These are phyloP conservation scores for Orthosia incerta DNA, from an alignment of 2,888 invertebrate genomes.

Conservation along the genomic window DNA sequence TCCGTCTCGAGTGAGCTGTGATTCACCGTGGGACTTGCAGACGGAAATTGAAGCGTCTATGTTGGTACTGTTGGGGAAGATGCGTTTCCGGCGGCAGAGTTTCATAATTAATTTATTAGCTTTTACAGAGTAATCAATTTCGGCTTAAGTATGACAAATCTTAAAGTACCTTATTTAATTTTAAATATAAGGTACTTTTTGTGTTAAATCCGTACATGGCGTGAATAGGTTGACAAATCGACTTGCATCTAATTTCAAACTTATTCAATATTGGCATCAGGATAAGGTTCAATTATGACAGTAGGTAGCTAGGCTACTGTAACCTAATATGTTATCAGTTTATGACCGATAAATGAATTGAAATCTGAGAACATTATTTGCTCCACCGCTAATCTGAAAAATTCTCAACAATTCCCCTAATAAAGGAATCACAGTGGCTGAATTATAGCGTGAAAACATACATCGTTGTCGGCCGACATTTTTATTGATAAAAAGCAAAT, in stretches of 20 bases:
- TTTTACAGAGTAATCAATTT: background rate
- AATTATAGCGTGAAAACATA: slow-evolving; percentile 89
- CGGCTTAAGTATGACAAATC: background rate
- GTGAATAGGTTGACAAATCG: no score
- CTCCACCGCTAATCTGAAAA: slow-evolving; percentile 56
- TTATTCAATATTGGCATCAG: no score
- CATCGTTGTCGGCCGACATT: slow-evolving; percentile 82
- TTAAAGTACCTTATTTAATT: background rate
- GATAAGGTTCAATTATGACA: slow-evolving; percentile 3
- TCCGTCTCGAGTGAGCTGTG: slow-evolving; percentile 74
- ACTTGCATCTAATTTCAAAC: no score
- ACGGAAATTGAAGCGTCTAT: slow-evolving; percentile 26
- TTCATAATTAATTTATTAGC: background rate
- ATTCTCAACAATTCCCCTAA: slow-evolving; percentile 67
- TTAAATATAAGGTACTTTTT: no score
- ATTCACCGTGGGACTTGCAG: slow-evolving; percentile 61
- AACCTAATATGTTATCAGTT: slow-evolving; percentile 11
- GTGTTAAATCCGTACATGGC: no score
- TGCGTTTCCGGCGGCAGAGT: slow-evolving; percentile 3
- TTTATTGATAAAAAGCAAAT: slow-evolving; percentile 85
- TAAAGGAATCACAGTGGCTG: slow-evolving; percentile 78
- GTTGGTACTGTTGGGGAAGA: background rate
- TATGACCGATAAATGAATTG: slow-evolving; percentile 23
- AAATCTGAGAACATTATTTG: slow-evolving; percentile 69
- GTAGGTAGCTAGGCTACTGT: slow-evolving; percentile 24